Conservation (phyloP, 2,888 invertebrate species). For the Calameuta pallipes region DNA sequence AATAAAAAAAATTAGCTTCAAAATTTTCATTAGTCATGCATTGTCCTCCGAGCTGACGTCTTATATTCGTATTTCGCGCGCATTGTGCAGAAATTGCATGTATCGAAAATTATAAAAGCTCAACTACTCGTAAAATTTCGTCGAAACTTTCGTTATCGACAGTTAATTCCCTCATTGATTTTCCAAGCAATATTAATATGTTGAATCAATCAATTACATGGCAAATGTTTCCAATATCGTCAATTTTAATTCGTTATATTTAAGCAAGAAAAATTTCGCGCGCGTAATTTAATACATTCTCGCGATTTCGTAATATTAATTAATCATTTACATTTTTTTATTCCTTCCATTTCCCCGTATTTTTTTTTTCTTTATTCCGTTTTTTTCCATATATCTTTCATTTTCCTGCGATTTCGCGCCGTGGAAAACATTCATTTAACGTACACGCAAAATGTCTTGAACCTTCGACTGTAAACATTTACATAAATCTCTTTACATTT, state of each 20-base stretch:
- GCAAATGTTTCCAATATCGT: constrained; percentile 8
- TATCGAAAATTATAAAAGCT: constrained; percentile 13
- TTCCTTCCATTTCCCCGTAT: neutral
- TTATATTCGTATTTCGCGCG: neutral
- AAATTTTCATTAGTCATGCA: neutral
- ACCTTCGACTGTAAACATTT: constrained; percentile 46
- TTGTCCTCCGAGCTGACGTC: neutral
- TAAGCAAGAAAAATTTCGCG: constrained; percentile 12
- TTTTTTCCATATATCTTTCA: neutral
- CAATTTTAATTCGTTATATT: constrained; percentile 7
- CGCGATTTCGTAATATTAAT: neutral
- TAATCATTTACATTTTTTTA: neutral
- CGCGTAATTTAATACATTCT: neutral
- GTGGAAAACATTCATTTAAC: neutral
- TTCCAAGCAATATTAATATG: constrained; percentile 13
- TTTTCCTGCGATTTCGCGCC: neutral
- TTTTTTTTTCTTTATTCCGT: too few species aligned
- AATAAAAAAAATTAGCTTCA: neutral
- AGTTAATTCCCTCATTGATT: constrained; percentile 11
- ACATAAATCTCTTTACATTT: constrained; percentile 49
- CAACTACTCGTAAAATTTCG: constrained; percentile 5
- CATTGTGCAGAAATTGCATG: constrained; percentile 16
- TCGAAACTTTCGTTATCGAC: constrained; percentile 4
- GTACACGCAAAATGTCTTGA: constrained; percentile 13
- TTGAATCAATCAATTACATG: constrained; percentile 14